A percentile compares a stretch with the other conserved stretches of the same genome.
Conservation (phyloP, 2,113 vertebrate species). For the Eulacestoma nigropectus region DNA sequence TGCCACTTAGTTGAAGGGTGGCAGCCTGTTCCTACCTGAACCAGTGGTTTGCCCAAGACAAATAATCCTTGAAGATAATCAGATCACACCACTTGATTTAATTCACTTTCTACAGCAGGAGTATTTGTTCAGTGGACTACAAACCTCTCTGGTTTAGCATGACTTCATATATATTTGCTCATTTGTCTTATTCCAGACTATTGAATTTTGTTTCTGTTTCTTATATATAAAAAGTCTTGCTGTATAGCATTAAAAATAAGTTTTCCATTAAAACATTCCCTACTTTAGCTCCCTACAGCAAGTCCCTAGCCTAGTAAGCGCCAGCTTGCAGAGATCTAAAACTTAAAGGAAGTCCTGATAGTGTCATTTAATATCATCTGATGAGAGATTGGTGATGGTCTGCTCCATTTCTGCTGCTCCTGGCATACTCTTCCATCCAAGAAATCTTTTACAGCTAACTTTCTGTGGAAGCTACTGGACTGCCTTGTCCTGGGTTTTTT, state of each 20-base stretch:
- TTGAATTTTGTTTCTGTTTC: not conserved
- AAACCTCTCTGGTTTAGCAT: not conserved
- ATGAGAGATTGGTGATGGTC: not conserved
- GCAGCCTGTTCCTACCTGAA: slow-evolving; percentile 33
- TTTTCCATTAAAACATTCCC: not conserved
- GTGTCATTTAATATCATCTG: not conserved
- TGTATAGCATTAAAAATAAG: not conserved
- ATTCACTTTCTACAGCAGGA: not conserved
- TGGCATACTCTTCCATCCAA: not conserved
- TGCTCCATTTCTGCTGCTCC: not conserved
- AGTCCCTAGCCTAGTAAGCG: not conserved
- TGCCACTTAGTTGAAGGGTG: slow-evolving; percentile 28
- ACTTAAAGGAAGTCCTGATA: not conserved
- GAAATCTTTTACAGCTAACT: not conserved
- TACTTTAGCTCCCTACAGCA: not conserved
- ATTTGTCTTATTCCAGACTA: not conserved
- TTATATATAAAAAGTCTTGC: not conserved
- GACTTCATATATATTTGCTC: not conserved
- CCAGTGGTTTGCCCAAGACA: slow-evolving; percentile 32
- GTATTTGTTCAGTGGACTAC: slow-evolving; percentile 15
- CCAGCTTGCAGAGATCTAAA: not conserved
- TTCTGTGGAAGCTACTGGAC: not conserved
- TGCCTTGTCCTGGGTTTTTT: not conserved
- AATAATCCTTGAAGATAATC: slow-evolving; percentile 43
- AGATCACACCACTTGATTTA: slow-evolving; percentile 31